phyloP scores from a whole-genome alignment of 2,797 vertebrate species.

The Neosilurus mollespiculum region DNA sequence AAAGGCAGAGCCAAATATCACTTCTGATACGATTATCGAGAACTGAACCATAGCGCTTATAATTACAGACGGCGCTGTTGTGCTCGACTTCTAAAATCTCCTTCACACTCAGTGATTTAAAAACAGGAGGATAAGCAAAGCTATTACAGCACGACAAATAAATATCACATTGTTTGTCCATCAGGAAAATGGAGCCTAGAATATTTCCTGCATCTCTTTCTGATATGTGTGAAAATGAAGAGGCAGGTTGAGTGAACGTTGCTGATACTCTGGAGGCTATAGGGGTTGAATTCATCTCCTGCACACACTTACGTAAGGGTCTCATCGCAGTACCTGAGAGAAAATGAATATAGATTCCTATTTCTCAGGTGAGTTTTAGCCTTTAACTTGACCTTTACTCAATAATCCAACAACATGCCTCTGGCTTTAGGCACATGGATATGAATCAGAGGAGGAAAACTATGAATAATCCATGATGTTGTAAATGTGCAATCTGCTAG shows the following conservation, averaged over 20 bases:
- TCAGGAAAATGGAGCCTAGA: background rate
- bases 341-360: background rate
- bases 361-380: background rate
- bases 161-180: background rate
- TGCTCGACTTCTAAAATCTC: conserved; percentile 35
- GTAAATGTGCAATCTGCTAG: background rate
- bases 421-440: background rate
- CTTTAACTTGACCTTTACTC: conserved; percentile 6
- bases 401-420: background rate
- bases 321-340: background rate
- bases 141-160: background rate
- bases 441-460: background rate
- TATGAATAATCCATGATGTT: background rate
- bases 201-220: background rate
- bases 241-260: background rate
- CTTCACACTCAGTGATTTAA: background rate
- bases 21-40: conserved; percentile 32
- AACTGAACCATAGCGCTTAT: conserved; percentile 32
- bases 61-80: conserved; percentile 34
- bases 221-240: no score
- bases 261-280: no score
- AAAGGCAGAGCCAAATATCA: conserved; percentile 20
- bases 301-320: background rate
- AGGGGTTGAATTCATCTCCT: background rate
- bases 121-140: conserved; percentile 3